Conservation (phyloP, 2,113 vertebrate genomes). For the Ictidomys tridecemlineatus region DNA sequence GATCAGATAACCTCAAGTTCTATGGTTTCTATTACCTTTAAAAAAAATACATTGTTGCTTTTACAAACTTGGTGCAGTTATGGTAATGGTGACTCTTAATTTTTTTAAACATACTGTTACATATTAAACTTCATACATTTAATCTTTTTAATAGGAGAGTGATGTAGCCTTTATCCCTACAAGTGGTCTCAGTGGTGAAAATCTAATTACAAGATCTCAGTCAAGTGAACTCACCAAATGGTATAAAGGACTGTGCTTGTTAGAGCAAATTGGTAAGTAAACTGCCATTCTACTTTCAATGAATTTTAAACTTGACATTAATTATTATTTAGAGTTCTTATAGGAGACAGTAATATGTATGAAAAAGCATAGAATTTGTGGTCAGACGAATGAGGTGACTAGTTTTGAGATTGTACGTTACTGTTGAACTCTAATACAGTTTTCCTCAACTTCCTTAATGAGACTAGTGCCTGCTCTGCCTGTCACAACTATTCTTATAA, state of each 20-base stretch:
- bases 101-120: neutral
- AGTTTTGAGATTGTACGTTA: conserved; percentile 12
- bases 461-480: neutral
- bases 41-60: conserved; percentile 23
- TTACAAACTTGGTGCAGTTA: conserved; percentile 30
- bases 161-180: conserved; percentile 97
- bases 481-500: neutral
- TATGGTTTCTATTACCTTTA: conserved; percentile 14
- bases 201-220: conserved; percentile 91
- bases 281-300: neutral
- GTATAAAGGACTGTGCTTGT: conserved; percentile 95
- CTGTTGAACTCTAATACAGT: conserved; percentile 33
- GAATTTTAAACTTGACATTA: neutral
- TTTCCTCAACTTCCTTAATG: conserved; percentile 50
- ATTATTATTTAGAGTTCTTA: conserved; percentile 57
- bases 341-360: neutral
- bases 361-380: conserved; percentile 31
- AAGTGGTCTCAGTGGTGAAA: conserved; percentile 97
- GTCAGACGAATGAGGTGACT: neutral
- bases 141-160: conserved; percentile 91
- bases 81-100: neutral
- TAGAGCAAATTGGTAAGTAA: conserved; percentile 96
- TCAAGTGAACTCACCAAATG: conserved; percentile 92
- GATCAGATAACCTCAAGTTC: neutral
- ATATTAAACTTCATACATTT: conserved; percentile 34